Conservation (phyloP, 2,797 vertebrate genomes). For the Argya squamiceps region DNA sequence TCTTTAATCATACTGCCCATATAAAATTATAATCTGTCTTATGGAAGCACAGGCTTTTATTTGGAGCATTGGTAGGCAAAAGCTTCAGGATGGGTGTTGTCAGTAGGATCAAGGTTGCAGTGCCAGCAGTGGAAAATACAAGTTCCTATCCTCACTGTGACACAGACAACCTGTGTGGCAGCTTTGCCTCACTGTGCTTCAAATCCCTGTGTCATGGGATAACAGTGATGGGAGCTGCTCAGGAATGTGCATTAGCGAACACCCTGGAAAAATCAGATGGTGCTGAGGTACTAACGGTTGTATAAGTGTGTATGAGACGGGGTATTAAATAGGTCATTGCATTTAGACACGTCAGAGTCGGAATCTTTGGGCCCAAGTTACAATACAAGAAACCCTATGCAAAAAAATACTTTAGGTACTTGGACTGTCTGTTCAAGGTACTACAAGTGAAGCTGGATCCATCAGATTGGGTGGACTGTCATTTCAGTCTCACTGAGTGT, state of each 20-base stretch:
- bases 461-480: neutral
- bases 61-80: neutral
- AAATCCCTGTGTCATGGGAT: neutral
- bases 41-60: neutral
- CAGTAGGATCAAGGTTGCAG: neutral
- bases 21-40: slow-evolving; percentile 1
- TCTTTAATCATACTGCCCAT: neutral
- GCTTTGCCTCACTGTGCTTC: neutral
- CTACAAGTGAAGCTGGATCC: neutral
- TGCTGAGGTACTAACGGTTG: neutral
- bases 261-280: neutral
- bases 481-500: neutral
- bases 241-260: neutral
- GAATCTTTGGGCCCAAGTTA: neutral
- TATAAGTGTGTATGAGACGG: neutral
- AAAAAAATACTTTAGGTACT: neutral
- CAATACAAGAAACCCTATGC: neutral
- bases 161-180: neutral
- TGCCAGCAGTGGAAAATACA: neutral
- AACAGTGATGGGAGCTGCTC: neutral
- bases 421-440: neutral
- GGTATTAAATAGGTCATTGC: neutral
- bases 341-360: neutral
- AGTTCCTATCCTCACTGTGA: neutral
- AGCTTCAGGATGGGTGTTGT: neutral